Evolutionary conservation across 37 sponge, comb jelly and placozoan species (phyloP), one percentile per base, ranked within the genome.

Genomic region (Oscarella lobularis): DNA sequence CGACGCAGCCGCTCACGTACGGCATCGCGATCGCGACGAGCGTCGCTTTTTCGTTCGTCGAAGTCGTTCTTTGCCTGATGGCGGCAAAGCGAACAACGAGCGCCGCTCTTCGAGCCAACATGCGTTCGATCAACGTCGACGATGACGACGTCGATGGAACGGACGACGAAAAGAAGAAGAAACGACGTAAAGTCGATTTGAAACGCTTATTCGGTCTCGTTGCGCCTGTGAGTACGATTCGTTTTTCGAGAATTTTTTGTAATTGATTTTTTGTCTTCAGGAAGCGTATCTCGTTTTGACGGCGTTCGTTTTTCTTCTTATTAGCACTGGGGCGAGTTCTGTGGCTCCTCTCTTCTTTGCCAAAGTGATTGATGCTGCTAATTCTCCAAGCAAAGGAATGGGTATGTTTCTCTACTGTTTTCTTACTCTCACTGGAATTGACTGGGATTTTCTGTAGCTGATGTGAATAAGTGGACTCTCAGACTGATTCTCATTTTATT

Each of bases 261-360:
- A 40, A 5, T 27, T 30, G 36, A 29, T 29, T 2, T n/a, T n/a
- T n/a, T n/a, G n/a, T n/a, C n/a, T n/a, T n/a, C n/a, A n/a, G n/a
- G n/a, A n/a, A n/a, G n/a, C n/a, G n/a, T n/a, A n/a, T n/a, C n/a
- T n/a, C n/a, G n/a, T n/a, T n/a, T n/a, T 66, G 40, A 20, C 82
- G 31, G 92, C 86, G 0, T 48, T 69, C 0, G 29, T 87, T 0
- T 75, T 39, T 41, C 80, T 91, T 3, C n/a, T 81, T 0, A 36
- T 91, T 0, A 76, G 85, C 9, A 74, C 81, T 35, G 80, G 72
- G 0, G 5, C 74, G 6, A 40, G 40, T 6, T 79, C 83, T 4
- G 55, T 84, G 33, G 85, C 85, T 35, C 92, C 92, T 3, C 81
- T 73, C 37, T 74, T 85, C 78, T 91, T 91, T 79, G 92, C 88